phyloP scores from a whole-genome alignment of 2,113 vertebrate genomes.

The Corynorhinus townsendii region DNA sequence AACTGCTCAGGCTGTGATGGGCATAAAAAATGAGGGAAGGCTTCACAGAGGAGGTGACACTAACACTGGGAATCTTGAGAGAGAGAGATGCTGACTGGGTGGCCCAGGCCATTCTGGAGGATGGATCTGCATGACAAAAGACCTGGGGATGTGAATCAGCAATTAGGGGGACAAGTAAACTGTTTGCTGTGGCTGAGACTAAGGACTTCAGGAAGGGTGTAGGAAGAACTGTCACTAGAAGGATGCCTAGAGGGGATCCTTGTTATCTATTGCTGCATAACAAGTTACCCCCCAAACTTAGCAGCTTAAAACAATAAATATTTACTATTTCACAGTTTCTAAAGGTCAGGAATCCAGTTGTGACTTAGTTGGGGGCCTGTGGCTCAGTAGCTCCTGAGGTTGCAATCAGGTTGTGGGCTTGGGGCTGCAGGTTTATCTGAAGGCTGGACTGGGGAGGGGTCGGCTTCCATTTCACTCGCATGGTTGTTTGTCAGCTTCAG shows the following conservation, averaged over 20 bases:
- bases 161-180: background rate
- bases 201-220: background rate
- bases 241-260: background rate
- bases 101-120: background rate
- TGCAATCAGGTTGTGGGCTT: background rate
- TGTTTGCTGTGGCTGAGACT: background rate
- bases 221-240: background rate
- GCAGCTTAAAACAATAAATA: background rate
- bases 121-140: background rate
- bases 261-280: background rate
- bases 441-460: background rate
- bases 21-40: background rate
- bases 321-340: background rate
- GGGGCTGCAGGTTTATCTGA: background rate
- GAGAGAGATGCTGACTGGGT: background rate
- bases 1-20: background rate
- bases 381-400: background rate
- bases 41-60: background rate
- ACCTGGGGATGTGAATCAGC: background rate
- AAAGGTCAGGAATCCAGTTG: too few species aligned
- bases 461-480: background rate
- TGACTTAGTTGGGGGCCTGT: background rate
- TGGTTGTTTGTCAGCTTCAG: background rate
- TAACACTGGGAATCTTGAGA: background rate
- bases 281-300: background rate